These are phyloP conservation scores for Hirundichthys speculiger DNA, from an alignment of 2,113 vertebrate genomes.

Conservation along the genomic window DNA sequence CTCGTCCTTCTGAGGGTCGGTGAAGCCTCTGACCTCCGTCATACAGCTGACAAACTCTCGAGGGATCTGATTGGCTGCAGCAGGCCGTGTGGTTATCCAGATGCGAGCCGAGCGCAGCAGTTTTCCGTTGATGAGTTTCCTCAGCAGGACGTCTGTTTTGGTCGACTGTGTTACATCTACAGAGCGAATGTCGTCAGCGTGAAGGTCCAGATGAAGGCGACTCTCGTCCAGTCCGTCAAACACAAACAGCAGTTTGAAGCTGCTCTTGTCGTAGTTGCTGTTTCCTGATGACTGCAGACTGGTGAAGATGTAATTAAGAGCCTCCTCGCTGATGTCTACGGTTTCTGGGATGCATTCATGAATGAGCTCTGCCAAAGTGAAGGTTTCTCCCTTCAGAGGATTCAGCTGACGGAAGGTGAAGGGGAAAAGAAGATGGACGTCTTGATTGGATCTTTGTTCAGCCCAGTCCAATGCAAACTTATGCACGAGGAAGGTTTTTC, in stretches of 20 bases:
- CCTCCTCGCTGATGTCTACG: constrained; percentile 9
- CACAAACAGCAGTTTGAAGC: constrained; percentile 48
- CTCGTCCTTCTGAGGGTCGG: constrained; percentile 12
- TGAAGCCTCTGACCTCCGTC: constrained; percentile 37
- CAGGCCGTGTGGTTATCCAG: constrained; percentile 21
- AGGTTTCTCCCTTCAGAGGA: constrained; percentile 15
- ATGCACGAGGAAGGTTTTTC: constrained; percentile 33
- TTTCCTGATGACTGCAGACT: constrained; percentile 39
- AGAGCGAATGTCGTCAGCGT: not conserved
- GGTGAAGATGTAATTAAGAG: constrained; percentile 30
- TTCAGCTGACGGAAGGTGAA: constrained; percentile 52
- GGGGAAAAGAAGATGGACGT: constrained; percentile 47
- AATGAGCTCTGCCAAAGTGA: constrained; percentile 30
- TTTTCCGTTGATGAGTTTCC: constrained; percentile 24
- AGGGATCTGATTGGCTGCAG: constrained; percentile 29
- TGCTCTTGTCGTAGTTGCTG: constrained; percentile 31
- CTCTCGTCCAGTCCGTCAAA: constrained; percentile 54
- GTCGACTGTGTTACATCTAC: not conserved
- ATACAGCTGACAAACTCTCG: not conserved
- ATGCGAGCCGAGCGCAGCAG: constrained; percentile 15
- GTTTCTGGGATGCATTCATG: constrained; percentile 38
- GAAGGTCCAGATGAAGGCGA: constrained; percentile 29
- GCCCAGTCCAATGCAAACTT: constrained; percentile 59
- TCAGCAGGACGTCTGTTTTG: constrained; percentile 5
- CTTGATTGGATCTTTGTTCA: constrained; percentile 34